These are phyloP conservation scores for Lycaena phlaeas DNA, from an alignment of 2,888 invertebrate species.

Conservation along the genomic window DNA sequence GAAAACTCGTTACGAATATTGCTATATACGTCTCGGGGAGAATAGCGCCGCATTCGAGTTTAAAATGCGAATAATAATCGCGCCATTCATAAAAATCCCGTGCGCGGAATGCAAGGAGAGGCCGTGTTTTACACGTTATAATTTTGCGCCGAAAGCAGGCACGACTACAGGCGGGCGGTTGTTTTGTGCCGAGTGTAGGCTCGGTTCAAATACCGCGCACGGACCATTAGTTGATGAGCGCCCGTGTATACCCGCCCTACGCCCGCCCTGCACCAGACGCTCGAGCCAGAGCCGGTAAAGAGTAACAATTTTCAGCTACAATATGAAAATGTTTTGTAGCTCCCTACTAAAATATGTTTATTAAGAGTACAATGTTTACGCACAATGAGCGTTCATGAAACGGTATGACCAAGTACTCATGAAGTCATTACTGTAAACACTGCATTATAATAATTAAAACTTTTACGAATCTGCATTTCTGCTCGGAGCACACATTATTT, in stretches of 20 bases:
- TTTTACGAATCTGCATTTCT: constrained; percentile 7
- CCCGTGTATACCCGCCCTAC: constrained; percentile 57
- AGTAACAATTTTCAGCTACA: constrained; percentile 66
- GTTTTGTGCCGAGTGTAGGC: constrained; percentile 65
- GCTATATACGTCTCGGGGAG: constrained; percentile 64
- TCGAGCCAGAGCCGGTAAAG: constrained; percentile 34
- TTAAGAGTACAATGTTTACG: constrained; percentile 61
- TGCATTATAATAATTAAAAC: constrained; percentile 13
- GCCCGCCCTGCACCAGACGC: constrained; percentile 34
- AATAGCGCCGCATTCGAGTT: constrained; percentile 67
- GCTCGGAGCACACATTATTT: constrained; percentile 8
- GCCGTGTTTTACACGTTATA: constrained; percentile 71
- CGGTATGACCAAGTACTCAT: constrained; percentile 38
- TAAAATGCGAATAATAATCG: constrained; percentile 73
- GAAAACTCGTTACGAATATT: constrained; percentile 72
- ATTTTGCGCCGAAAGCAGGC: constrained; percentile 68
- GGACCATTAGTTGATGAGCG: constrained; percentile 74
- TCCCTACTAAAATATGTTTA: constrained; percentile 59
- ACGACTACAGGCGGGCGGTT: constrained; percentile 50
- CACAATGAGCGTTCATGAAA: constrained; percentile 58
- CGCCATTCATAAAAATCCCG: constrained; percentile 67
- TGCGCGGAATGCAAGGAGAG: constrained; percentile 67
- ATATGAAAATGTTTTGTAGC: constrained; percentile 67
- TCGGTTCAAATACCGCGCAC: constrained; percentile 72
- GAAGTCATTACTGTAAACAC: constrained; percentile 10